Evolutionary conservation across 1,140 invertebrate species (phyloP).

Genomic region (Drosophila sp.): DNA sequence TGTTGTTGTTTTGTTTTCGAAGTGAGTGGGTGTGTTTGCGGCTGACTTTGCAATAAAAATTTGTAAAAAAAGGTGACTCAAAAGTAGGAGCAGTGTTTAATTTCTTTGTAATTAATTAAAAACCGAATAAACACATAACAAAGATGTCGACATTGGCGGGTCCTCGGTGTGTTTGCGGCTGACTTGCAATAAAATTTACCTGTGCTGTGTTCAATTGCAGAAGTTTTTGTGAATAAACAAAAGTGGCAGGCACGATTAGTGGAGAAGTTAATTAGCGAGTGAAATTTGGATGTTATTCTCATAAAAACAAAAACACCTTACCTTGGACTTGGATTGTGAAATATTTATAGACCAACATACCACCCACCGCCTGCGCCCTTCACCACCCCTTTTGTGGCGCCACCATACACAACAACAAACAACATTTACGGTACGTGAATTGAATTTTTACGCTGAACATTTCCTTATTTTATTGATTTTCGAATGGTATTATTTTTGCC

Average conservation of each 20-base stretch:
- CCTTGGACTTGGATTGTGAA: conserved; percentile 35
- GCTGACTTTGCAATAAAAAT: too few species aligned
- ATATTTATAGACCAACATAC: conserved; percentile 64
- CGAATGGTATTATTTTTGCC: conserved; percentile 34
- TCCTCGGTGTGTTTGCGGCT: too few species aligned
- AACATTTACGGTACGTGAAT: conserved; percentile 62
- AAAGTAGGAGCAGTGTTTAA: too few species aligned
- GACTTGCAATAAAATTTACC: too few species aligned
- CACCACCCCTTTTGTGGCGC: conserved; percentile 48
- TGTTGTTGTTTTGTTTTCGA: too few species aligned
- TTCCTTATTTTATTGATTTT: conserved; percentile 50
- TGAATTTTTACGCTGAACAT: conserved; percentile 44
- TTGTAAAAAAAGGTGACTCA: too few species aligned
- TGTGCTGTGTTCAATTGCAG: too few species aligned
- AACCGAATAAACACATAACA: too few species aligned
- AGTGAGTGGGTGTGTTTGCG: too few species aligned
- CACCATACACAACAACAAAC: conserved; percentile 53
- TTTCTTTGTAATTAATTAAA: too few species aligned
- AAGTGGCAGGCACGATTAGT: conserved; percentile 2
- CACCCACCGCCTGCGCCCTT: conserved; percentile 1
- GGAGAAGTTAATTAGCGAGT: neutral
- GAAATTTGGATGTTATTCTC: neutral
- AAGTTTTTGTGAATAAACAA: neutral
- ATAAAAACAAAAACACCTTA: conserved; percentile 23
- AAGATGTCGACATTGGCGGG: too few species aligned